phyloP scores from a whole-genome alignment of 23 tunicate species.

The Oikopleura dioica region DNA sequence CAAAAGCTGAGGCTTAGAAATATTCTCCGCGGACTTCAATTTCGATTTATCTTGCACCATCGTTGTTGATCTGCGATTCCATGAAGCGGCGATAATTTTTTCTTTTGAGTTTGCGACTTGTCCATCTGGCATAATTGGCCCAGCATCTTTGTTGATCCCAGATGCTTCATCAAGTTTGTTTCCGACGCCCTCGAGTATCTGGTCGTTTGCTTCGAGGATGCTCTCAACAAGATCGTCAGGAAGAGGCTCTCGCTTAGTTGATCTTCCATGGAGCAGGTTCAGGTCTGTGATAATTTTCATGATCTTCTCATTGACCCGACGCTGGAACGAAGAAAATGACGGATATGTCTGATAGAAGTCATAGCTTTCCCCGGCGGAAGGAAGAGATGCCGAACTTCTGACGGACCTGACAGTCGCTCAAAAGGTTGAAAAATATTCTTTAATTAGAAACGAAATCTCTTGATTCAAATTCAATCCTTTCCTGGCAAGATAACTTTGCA shows the following conservation, averaged over 20 bases:
- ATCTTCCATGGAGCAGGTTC: background rate
- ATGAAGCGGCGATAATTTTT: background rate
- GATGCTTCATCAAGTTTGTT: slow-evolving; percentile 29
- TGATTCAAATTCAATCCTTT: no score
- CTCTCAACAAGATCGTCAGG: slow-evolving; percentile 43
- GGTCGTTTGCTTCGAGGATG: slow-evolving; percentile 63
- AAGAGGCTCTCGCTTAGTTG: background rate
- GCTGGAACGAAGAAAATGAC: background rate
- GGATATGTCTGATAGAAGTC: background rate
- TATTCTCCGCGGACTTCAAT: slow-evolving; percentile 34
- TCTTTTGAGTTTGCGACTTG: background rate
- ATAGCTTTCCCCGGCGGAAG: background rate
- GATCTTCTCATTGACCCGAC: background rate
- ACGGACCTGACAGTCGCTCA: no score
- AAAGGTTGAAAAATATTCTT: no score
- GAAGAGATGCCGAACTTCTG: no score
- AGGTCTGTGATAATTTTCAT: background rate
- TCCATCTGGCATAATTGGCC: background rate
- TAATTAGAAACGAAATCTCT: no score
- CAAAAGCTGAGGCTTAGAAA: slow-evolving; percentile 48
- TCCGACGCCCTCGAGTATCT: slow-evolving; percentile 33
- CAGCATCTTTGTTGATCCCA: background rate
- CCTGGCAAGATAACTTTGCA: no score
- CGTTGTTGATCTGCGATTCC: background rate
- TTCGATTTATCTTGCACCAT: slow-evolving; percentile 12